phyloP scores from a whole-genome alignment of 1,140 invertebrate species.

The Dendrolimus punctatus region DNA sequence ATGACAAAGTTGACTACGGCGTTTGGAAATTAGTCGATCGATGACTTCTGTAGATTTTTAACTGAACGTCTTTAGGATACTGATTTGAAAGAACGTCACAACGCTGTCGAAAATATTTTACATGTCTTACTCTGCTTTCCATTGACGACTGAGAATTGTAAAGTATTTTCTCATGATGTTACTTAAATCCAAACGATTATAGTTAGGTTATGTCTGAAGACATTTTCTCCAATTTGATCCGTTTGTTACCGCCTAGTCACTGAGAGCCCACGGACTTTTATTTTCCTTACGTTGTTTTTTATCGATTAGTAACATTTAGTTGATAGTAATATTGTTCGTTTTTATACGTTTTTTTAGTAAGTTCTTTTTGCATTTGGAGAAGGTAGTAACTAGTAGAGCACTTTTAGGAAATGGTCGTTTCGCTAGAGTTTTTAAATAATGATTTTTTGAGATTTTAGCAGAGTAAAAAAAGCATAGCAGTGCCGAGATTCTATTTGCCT shows the following conservation, averaged over 20 bases:
- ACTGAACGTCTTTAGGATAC: conserved; percentile 14
- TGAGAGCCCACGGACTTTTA: conserved; percentile 62
- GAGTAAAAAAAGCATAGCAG: conserved; percentile 28
- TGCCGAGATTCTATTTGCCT: too few species aligned
- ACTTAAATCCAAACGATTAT: conserved; percentile 4
- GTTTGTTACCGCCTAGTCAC: conserved; percentile 67
- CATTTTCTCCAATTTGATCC: conserved; percentile 1
- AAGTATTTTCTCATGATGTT: conserved; percentile 44
- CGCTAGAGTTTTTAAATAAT: conserved; percentile 60
- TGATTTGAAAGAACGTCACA: conserved; percentile 29
- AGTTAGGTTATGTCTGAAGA: conserved; percentile 4
- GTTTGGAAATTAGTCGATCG: conserved; percentile 33
- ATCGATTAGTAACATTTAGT: conserved; percentile 58
- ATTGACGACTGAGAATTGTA: conserved; percentile 50
- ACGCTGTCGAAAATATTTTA: conserved; percentile 52
- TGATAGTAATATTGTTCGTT: conserved; percentile 64
- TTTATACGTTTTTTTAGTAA: conserved; percentile 47
- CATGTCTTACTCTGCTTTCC: conserved; percentile 43
- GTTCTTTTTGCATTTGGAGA: conserved; percentile 52
- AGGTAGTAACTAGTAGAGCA: conserved; percentile 67
- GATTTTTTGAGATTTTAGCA: conserved; percentile 51
- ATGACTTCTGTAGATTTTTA: conserved; percentile 24
- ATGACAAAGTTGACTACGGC: conserved; percentile 68
- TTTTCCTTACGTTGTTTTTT: conserved; percentile 56
- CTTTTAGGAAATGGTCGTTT: conserved; percentile 59